phyloP scores from a whole-genome alignment of 2,797 vertebrate genomes.

The Avahi laniger region DNA sequence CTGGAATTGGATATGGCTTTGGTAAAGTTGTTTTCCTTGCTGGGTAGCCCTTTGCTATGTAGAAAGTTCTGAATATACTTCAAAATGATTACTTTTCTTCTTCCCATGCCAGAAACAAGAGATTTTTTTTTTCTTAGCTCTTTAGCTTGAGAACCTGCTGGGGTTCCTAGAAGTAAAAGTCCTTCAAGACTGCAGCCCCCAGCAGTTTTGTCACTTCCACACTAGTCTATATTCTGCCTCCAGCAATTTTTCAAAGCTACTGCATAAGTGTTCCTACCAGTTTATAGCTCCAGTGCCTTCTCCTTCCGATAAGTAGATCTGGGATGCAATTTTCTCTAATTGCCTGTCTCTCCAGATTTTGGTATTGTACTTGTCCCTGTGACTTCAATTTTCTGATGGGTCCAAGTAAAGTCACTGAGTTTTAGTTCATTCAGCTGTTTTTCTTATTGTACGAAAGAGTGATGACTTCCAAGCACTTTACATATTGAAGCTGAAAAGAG shows the following conservation, averaged over 20 bases:
- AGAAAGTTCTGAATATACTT: not conserved
- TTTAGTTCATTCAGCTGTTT: slow-evolving; percentile 29
- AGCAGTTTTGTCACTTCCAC: not conserved
- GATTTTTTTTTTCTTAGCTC: not conserved
- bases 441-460: not conserved
- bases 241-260: slow-evolving; percentile 17
- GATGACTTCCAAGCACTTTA: slow-evolving; percentile 12
- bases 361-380: not conserved
- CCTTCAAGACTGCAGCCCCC: not conserved
- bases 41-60: not conserved
- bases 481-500: not conserved
- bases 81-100: slow-evolving; percentile 11
- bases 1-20: not conserved
- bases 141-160: not conserved
- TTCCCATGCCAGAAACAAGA: not conserved
- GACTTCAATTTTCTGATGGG: slow-evolving; percentile 20
- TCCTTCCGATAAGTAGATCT: not conserved
- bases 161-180: not conserved
- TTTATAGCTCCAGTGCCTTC: slow-evolving; percentile 4
- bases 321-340: slow-evolving; percentile 11
- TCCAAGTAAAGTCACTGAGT: slow-evolving; percentile 18
- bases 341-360: not conserved
- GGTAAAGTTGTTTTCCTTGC: slow-evolving; percentile 3
- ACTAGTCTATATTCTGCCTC: not conserved
- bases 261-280: not conserved